Base-by-base conservation (phyloP, 2,888 invertebrate species). In the Lasioglossum calceatum region DNA sequence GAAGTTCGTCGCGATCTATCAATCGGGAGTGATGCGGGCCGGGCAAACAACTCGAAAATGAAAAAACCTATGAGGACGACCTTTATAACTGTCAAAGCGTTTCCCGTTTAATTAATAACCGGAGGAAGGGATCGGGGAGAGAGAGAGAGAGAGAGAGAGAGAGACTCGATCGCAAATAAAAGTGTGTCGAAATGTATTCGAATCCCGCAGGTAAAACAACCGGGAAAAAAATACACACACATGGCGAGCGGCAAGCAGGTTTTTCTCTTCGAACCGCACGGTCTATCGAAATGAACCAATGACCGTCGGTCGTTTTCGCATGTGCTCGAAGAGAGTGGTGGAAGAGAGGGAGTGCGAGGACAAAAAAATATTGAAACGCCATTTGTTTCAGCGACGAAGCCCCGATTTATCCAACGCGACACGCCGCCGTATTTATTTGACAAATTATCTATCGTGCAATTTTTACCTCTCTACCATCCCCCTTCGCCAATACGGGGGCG, bases 351-450 rank as follows among this genome's bases (percentile, higher is more conserved):
- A 16, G n/a, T 0, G n/a, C 42, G 16, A 50, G 32, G 36, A 44
- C 23, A 71, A 54, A 81, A 58, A 81, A 76, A 71, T 36, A 81
- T 44, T 61, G 72, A 72, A 72, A 47, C 61, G 36, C 72, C 44
- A 72, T 77, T 77, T 50, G 72, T 82, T 61, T 44, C 36, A 47
- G 14, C 39, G 44, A 72, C 39, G 50, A 61, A 67, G 54, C 71
- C 47, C 64, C 82, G 47, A 64, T 82, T 64, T 73, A 78, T 72
- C 39, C n/a, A 32, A 61, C 39, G 42, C n/a, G 23, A 54, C 54
- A 8, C 54, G 54, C 8, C 54, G 2, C 54, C 32, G 44, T 47
- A 70, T 75, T 64, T 67, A 67, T 78, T 78, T 77, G 70, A 70
- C 71, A 58, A 81, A 81, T 76, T 70, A 81, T 71, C 76, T 27